phyloP scores from a whole-genome alignment of 1,140 invertebrate species.

The Conopomorpha cramerella region DNA sequence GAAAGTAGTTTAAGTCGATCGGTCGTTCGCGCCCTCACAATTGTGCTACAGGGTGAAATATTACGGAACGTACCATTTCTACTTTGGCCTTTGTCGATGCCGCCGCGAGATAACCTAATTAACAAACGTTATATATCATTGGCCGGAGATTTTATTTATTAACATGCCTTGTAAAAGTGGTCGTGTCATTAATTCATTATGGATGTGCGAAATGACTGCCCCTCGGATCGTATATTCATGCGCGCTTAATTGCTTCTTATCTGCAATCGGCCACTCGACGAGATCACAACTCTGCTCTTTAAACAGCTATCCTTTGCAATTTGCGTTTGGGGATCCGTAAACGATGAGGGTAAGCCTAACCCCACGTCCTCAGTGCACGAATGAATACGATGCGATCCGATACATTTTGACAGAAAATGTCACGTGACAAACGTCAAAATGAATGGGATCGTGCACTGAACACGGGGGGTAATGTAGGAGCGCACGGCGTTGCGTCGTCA shows the following conservation, averaged over 20 bases:
- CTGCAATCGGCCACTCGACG: constrained; percentile 22
- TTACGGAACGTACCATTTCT: constrained; percentile 54
- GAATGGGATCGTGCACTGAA: neutral
- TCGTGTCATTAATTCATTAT: constrained; percentile 5
- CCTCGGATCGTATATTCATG: constrained; percentile 16
- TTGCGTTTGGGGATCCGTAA: no score
- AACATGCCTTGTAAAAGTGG: constrained; percentile 18
- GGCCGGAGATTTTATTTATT: constrained; percentile 36
- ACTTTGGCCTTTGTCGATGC: constrained; percentile 42
- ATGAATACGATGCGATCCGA: no score
- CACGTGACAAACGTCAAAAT: neutral
- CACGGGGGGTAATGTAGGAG: neutral
- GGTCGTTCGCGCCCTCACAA: constrained; percentile 36
- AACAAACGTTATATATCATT: constrained; percentile 54
- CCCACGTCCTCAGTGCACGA: neutral
- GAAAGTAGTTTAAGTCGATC: no score
- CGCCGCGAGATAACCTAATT: constrained; percentile 55
- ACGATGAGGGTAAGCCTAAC: no score
- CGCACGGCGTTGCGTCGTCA: no score
- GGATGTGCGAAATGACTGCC: constrained; percentile 10
- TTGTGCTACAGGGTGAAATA: constrained; percentile 49
- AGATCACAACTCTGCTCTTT: constrained; percentile 19
- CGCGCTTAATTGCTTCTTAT: constrained; percentile 36
- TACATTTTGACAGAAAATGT: no score
- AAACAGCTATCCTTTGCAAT: constrained; percentile 9